These are phyloP conservation scores for Phalacrocorax carbo DNA, from an alignment of 2,113 vertebrate genomes.

Conservation along the genomic window DNA sequence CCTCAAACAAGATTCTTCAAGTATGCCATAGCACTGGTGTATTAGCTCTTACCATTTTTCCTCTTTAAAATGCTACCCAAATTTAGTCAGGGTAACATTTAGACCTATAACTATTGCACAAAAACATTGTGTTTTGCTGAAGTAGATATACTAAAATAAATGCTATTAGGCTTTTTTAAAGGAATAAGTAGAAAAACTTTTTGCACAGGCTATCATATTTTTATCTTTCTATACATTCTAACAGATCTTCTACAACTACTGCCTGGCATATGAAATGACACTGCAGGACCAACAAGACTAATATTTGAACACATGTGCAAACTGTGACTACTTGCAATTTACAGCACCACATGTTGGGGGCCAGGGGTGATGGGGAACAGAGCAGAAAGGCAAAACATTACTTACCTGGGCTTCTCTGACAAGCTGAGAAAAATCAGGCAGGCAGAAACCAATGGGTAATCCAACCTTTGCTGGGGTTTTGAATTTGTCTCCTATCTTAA, in stretches of 20 bases:
- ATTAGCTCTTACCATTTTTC: not conserved
- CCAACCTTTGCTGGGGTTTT: slow-evolving; percentile 93
- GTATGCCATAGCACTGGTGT: not conserved
- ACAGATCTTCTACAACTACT: not conserved
- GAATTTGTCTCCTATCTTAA: slow-evolving; percentile 96
- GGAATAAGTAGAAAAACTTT: not conserved
- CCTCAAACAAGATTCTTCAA: not conserved
- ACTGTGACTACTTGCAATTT: not conserved
- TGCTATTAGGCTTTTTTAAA: not conserved
- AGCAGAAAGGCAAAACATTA: not conserved
- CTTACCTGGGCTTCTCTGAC: slow-evolving; percentile 84
- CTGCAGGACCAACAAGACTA: not conserved
- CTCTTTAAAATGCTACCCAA: not conserved
- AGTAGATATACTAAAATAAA: not conserved
- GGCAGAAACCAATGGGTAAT: slow-evolving; percentile 89
- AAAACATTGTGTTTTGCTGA: not conserved
- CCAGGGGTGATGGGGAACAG: not conserved
- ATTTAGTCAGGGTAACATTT: not conserved
- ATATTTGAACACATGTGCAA: not conserved
- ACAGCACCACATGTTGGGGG: not conserved
- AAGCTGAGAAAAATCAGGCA: slow-evolving; percentile 81
- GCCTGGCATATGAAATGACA: not conserved
- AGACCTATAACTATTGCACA: not conserved
- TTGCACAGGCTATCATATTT: not conserved
- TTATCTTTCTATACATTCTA: not conserved